Conservation (phyloP, 2,888 invertebrate genomes). For the Eristalis pertinax region DNA sequence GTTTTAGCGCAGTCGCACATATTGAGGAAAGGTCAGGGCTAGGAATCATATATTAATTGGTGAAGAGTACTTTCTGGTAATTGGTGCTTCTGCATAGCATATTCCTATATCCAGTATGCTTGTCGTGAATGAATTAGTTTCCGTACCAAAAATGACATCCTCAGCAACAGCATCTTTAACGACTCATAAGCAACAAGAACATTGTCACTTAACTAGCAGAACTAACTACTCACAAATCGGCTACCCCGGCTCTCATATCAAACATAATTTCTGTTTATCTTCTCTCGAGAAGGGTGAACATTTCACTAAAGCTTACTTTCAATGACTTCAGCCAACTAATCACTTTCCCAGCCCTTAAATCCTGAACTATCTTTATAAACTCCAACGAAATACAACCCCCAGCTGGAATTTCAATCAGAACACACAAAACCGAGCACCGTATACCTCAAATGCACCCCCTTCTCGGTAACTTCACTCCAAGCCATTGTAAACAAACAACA, state of each 20-base stretch:
- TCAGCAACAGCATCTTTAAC: no score
- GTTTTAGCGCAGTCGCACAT: no score
- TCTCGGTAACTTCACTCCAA: background rate
- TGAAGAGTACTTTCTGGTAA: no score
- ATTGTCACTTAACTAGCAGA: no score
- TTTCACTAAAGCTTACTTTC: background rate
- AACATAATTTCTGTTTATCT: background rate
- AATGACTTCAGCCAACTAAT: background rate
- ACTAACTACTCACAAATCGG: no score
- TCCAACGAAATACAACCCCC: slow-evolving; percentile 16
- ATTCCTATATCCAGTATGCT: no score
- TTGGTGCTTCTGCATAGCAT: no score
- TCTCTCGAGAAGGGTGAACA: background rate
- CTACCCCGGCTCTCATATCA: background rate
- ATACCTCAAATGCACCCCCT: slow-evolving; percentile 29
- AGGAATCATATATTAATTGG: no score
- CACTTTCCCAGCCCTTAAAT: background rate
- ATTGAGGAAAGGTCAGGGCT: no score
- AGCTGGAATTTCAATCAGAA: slow-evolving; percentile 52
- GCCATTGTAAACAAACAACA: slow-evolving; percentile 43
- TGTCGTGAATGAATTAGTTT: no score
- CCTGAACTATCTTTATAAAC: background rate
- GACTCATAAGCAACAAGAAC: no score
- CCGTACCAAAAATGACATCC: no score
- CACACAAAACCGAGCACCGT: slow-evolving; percentile 47